Evolutionary conservation across 2,797 vertebrate genomes (phyloP), one percentile per base, ranked within the genome.

Genomic region (Microchirus variegatus): DNA sequence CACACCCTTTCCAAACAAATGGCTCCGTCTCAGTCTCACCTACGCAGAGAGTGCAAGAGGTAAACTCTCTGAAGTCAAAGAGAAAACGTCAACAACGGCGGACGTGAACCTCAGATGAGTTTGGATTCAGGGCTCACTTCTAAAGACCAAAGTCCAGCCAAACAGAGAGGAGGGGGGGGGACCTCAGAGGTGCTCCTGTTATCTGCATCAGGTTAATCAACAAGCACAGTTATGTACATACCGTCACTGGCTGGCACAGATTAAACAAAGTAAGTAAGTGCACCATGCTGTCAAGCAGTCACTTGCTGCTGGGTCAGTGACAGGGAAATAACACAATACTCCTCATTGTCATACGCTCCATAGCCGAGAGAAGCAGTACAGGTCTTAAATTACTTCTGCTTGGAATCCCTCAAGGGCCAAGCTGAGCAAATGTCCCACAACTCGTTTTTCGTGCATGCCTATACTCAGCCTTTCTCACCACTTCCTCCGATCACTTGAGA

Each of bases 1-100:
- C 92, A 93, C 93, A 88, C 93, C 91, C 92, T 92, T 84, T 56
- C 78, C 77, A 90, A 92, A 93, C 91, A 92, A 92, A 89, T 86
- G 77, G 73, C 64, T 76, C 55, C n/a, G 70, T 84, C 77, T 87
- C 63, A 59, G 61, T 74, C 75, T 89, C 74, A 77, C 73, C 83
- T 82, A 60, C 42, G 52, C 17, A 75, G 59, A 75, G 59, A 61
- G 69, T 62, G 60, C 55, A 63, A 48, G 71, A 73, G 56, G 63
- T 77, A 44, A 80, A 72, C 47, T n/a, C n/a, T n/a, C n/a, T n/a
- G n/a, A n/a, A n/a, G n/a, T n/a, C n/a, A n/a, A n/a, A n/a, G n/a
- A n/a, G 37, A 53, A 47, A 41, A 26, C 6, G 17, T 22, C 42
- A 35, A 42, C 10, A 10, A 10, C 7, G 9, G 4, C 6, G n/a